Base-by-base conservation (phyloP, 2,888 invertebrate genomes). In the Dioctria linearis region DNA sequence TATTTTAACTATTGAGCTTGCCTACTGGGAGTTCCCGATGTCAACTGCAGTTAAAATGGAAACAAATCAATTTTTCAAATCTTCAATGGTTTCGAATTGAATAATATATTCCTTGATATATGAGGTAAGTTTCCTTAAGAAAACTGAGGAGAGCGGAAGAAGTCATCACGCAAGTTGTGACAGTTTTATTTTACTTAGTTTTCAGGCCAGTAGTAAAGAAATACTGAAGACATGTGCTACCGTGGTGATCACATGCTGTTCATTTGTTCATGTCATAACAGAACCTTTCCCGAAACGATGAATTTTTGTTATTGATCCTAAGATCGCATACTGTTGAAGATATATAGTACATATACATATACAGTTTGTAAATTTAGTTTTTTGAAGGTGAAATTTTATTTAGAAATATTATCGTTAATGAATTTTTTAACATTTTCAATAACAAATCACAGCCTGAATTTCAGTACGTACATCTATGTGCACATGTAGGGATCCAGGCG, bases 1-100 rank as follows among this genome's bases (percentile, higher is more conserved):
- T 73, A 25, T 40, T 57, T 73, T 40, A 54, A 71, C 57, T 13
- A 13, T 42, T 54, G 37, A 57, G 57, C 73, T 8, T 40, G 8
- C 73, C 73, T 57, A 73, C 57, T 73, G 73, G 73, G 73, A 73
- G 73, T 73, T 73, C 73, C 42, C 49, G 54, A 42, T 73, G 73
- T 42, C 42, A 42, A 59, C 59, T 73, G 54, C n/a, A 73, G n/a
- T 42, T 25, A 59, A 57, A 73, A 73, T n/a, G 59, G 37, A 42
- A 73, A 73, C 57, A 59, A 57, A 73, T 73, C 57, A 57, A 57
- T 73, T 73, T 73, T 73, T 43, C 66, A 43, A 39, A 43, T 42
- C 2, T 66, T 66, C 43, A 71, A 71, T 54, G 71, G 40, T 46
- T 40, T 61, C 51, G 6, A 54, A 40, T 71, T 71, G 71, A 71